phyloP scores from a whole-genome alignment of 2,888 invertebrate genomes.

The Octonoba sinensis region DNA sequence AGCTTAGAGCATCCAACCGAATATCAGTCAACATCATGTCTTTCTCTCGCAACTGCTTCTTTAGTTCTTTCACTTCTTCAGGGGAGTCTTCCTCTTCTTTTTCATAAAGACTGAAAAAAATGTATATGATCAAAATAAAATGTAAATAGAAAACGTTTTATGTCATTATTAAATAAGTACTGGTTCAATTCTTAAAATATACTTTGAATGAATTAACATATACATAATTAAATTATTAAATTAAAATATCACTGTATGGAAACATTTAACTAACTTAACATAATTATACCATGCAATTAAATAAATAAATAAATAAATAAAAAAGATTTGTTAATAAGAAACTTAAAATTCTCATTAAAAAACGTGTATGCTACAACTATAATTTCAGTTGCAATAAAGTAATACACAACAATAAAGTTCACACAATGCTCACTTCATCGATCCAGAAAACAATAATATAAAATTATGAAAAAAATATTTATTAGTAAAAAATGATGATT shows the following conservation, averaged over 20 bases:
- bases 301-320: too few relatives aligned
- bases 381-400: too few relatives aligned
- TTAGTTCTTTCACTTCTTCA: conserved; percentile 82
- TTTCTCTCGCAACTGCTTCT: conserved; percentile 93
- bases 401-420: too few relatives aligned
- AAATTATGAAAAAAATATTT: too few relatives aligned
- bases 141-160: background rate
- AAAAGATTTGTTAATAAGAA: too few relatives aligned
- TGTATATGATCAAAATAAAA: background rate
- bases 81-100: conserved; percentile 67
- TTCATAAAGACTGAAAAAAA: conserved; percentile 62
- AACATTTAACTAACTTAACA: too few relatives aligned
- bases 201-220: background rate
- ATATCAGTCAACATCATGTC: conserved; percentile 97
- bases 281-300: too few relatives aligned
- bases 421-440: too few relatives aligned
- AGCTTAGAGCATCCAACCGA: conserved; percentile 93
- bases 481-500: too few relatives aligned
- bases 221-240: background rate
- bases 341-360: too few relatives aligned
- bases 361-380: too few relatives aligned
- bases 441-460: too few relatives aligned
- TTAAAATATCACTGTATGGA: background rate
- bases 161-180: background rate
- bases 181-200: background rate